Evolutionary conservation across 1,140 invertebrate species (phyloP).

Genomic region (Choristoneura fumiferana): DNA sequence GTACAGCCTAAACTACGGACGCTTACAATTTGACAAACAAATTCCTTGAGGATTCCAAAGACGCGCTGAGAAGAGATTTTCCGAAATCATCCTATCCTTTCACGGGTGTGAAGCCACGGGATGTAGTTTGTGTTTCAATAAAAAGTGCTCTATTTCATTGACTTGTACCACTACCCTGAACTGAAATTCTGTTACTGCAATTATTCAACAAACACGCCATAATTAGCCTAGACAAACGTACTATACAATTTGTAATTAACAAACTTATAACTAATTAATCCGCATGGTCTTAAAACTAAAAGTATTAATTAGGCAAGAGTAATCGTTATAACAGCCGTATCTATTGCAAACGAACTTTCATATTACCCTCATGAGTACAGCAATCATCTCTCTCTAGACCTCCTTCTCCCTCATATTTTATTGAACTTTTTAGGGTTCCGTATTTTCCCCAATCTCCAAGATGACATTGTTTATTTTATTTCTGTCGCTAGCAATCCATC

Average conservation of each 20-base stretch:
- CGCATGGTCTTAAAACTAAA: constrained; percentile 9
- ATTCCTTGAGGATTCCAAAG: too few relatives aligned
- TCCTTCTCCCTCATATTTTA: constrained; percentile 1
- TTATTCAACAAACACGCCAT: neutral
- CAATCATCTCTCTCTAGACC: neutral
- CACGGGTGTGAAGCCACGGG: too few relatives aligned
- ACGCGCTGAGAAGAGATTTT: too few relatives aligned
- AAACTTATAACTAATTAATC: neutral
- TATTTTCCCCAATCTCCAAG: neutral
- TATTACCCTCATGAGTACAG: neutral
- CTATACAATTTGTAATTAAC: neutral
- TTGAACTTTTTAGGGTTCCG: constrained; percentile 10
- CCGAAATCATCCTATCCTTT: too few relatives aligned
- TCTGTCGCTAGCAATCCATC: neutral
- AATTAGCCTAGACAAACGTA: neutral
- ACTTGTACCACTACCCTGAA: too few relatives aligned
- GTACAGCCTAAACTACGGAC: too few relatives aligned
- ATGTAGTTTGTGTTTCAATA: too few relatives aligned
- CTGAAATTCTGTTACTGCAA: too few relatives aligned
- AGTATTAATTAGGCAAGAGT: constrained; percentile 6
- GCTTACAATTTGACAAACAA: too few relatives aligned
- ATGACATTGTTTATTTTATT: constrained; percentile 15
- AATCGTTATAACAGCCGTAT: constrained; percentile 3
- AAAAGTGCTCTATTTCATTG: too few relatives aligned
- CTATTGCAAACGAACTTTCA: constrained; percentile 6